phyloP scores from a whole-genome alignment of 2,888 invertebrate genomes.

The Tetragonisca angustula region DNA sequence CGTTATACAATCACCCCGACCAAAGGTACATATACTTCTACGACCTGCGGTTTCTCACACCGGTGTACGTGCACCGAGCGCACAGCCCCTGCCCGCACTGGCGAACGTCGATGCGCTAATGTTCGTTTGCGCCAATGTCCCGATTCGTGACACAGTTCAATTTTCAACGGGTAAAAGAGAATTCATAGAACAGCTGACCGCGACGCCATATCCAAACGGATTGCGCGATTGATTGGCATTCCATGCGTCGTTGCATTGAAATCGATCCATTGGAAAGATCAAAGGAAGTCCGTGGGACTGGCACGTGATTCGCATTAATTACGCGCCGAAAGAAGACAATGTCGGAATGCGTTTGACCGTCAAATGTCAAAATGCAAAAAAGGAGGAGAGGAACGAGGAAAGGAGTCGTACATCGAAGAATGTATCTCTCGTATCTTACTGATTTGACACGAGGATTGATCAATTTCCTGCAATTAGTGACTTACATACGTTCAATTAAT shows the following conservation, averaged over 20 bases:
- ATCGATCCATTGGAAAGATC: slow-evolving; percentile 56
- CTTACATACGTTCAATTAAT: not conserved
- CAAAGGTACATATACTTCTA: slow-evolving; percentile 57
- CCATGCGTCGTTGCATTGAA: slow-evolving; percentile 44
- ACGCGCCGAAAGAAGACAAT: not conserved
- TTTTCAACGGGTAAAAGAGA: slow-evolving; percentile 60
- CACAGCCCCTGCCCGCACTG: not conserved
- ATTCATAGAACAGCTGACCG: slow-evolving; percentile 56
- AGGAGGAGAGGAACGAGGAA: no score
- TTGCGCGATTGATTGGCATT: slow-evolving; percentile 58
- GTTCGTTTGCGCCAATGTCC: slow-evolving; percentile 11
- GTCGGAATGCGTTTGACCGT: not conserved
- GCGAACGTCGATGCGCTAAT: slow-evolving; percentile 32
- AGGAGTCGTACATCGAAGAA: not conserved
- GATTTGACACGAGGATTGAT: no score
- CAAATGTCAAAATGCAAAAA: not conserved
- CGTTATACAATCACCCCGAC: slow-evolving; percentile 66
- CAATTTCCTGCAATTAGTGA: no score
- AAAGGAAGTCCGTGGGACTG: slow-evolving; percentile 47
- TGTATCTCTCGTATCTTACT: no score
- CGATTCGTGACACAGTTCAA: slow-evolving; percentile 41
- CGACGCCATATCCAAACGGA: slow-evolving; percentile 48
- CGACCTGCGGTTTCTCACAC: slow-evolving; percentile 48
- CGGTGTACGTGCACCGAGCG: not conserved
- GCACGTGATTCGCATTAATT: slow-evolving; percentile 45